A percentile compares a stretch with the other conserved stretches of the same genome.
phyloP scores from a whole-genome alignment of 2,888 invertebrate species.

The Caenorhabditis becei region DNA sequence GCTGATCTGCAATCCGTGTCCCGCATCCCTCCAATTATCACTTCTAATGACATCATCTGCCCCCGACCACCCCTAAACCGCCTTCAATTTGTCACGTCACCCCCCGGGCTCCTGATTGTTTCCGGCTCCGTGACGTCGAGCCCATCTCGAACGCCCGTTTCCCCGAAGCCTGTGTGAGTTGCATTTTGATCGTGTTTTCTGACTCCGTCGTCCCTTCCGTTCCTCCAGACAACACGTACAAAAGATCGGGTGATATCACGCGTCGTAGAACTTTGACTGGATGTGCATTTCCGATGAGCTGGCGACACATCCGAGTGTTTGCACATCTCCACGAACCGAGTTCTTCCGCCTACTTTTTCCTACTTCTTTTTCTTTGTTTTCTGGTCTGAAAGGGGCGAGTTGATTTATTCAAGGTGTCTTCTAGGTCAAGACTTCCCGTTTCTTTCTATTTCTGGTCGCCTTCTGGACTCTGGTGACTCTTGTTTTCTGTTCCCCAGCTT shows the following conservation, averaged over 20 bases:
- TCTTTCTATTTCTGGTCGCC: neutral
- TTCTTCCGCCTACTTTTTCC: neutral
- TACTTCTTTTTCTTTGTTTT: slow-evolving; percentile 11
- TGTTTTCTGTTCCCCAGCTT: neutral
- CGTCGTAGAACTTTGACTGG: slow-evolving; percentile 35
- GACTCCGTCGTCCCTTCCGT: no score
- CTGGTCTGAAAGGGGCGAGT: neutral
- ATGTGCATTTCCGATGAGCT: slow-evolving; percentile 33
- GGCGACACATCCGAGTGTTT: slow-evolving; percentile 7
- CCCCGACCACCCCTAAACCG: slow-evolving; percentile 12
- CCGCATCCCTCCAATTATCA: slow-evolving; percentile 5
- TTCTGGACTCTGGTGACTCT: slow-evolving; percentile 8
- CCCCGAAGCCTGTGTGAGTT: slow-evolving; percentile 16
- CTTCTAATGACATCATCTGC: slow-evolving; percentile 27
- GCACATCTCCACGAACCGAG: neutral
- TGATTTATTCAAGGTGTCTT: slow-evolving; percentile 8
- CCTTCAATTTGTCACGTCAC: slow-evolving; percentile 25
- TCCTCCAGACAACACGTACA: slow-evolving; percentile 7
- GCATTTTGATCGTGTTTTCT: neutral
- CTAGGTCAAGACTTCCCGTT: slow-evolving; percentile 5
- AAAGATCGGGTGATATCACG: slow-evolving; percentile 26
- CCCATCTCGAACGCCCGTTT: no score
- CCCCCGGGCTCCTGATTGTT: slow-evolving; percentile 23
- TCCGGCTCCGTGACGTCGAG: slow-evolving; percentile 39
- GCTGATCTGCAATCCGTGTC: neutral